Evolutionary conservation across 2,797 vertebrate species (phyloP).

Genomic region (Sternotherus odoratus): DNA sequence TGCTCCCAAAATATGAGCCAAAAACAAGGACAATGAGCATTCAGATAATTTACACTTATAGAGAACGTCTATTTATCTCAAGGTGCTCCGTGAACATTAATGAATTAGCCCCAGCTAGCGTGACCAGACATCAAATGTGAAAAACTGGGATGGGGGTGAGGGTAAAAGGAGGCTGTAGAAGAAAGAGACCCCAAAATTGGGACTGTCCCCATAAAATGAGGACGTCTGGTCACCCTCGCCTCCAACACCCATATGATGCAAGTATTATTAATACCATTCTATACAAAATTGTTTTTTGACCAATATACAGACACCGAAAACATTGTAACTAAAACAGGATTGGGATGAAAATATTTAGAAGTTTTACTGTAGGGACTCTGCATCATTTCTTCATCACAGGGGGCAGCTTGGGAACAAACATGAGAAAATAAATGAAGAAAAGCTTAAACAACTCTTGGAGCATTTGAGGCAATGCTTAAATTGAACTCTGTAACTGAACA

Average conservation of each 20-base stretch:
- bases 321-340: constrained; percentile 6
- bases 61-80: not conserved
- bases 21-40: not conserved
- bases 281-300: not conserved
- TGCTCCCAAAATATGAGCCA: not conserved
- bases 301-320: not conserved
- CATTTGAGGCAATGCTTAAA: not conserved
- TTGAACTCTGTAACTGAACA: not conserved
- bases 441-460: not conserved
- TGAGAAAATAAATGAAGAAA: not conserved
- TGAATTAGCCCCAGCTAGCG: not conserved
- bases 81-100: accelerated
- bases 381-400: not conserved
- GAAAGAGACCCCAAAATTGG: no score
- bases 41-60: accelerated
- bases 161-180: no score
- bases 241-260: not conserved
- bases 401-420: not conserved
- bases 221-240: no score
- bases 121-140: no score
- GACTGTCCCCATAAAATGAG: no score
- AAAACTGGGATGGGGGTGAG: no score
- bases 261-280: not conserved
- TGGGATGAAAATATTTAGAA: not conserved
- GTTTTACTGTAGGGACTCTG: not conserved